Conservation (phyloP, 2,113 vertebrate genomes). For the Andinoacara biseriatus region DNA sequence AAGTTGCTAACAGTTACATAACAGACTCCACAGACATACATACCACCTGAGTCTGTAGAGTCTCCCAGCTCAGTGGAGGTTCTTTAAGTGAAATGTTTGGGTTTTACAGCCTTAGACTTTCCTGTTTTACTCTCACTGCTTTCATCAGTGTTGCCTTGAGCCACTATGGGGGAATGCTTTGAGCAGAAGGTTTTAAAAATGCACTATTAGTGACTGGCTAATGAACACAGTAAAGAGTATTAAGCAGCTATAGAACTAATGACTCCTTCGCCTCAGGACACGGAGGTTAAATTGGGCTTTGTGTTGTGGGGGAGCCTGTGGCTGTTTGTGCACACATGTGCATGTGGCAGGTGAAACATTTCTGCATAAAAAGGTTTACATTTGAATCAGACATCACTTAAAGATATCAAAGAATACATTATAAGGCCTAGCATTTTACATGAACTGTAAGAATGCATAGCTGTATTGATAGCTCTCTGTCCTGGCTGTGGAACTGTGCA, state of each 20-base stretch:
- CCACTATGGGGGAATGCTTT: not conserved
- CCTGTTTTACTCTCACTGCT: not conserved
- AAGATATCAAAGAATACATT: not conserved
- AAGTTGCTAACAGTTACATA: not conserved
- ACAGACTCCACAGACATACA: not conserved
- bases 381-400: not conserved
- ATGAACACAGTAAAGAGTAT: not conserved
- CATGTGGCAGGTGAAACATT: not conserved
- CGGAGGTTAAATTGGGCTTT: not conserved
- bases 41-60: not conserved
- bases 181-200: not conserved
- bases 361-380: not conserved
- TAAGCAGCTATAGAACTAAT: not conserved
- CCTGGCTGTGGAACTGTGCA: not conserved
- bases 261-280: not conserved
- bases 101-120: not conserved
- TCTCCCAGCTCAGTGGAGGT: not conserved
- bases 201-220: not conserved
- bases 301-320: not conserved
- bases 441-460: not conserved
- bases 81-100: not conserved
- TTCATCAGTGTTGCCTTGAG: not conserved
- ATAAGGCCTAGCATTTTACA: not conserved
- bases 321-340: not conserved
- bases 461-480: not conserved